A percentile compares a stretch with the other conserved stretches of the same genome.
Conservation (phyloP, 2,797 vertebrate genomes). For the Anniella stebbinsi region DNA sequence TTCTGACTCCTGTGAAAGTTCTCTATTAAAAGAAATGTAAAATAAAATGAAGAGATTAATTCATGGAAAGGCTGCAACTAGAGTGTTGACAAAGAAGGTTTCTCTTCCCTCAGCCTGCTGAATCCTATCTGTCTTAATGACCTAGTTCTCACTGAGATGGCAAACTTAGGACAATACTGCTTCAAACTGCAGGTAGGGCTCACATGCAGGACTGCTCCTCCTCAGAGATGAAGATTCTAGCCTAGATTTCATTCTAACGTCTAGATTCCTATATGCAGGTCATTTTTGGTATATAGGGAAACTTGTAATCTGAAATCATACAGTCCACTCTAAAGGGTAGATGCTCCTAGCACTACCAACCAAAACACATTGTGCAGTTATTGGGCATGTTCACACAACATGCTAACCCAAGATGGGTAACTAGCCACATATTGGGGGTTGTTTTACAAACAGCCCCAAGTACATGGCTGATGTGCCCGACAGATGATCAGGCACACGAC, state of each 20-base stretch:
- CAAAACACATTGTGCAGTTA: too few species aligned
- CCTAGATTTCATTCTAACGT: neutral
- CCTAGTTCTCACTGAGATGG: neutral
- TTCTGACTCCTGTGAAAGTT: neutral
- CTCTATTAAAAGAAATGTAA: neutral
- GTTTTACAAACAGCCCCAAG: too few species aligned
- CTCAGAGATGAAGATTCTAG: neutral
- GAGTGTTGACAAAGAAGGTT: neutral
- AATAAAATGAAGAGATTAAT: neutral
- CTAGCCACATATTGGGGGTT: too few species aligned
- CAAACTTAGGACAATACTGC: neutral
- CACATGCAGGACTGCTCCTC: too few species aligned
- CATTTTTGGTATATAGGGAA: neutral
- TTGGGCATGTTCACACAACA: too few species aligned
- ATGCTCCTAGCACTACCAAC: too few species aligned
- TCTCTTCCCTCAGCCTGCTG: too few species aligned
- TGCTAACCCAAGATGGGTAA: too few species aligned
- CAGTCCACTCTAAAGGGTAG: neutral
- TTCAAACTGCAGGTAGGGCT: neutral
- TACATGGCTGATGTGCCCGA: too few species aligned
- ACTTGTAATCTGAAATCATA: neutral
- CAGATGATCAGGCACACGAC: too few species aligned
- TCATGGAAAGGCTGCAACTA: neutral
- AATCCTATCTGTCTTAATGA: neutral
- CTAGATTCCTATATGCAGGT: neutral